These are phyloP conservation scores for Ptychadena robeensis DNA, from an alignment of 2,797 vertebrate species.

Conservation along the genomic window DNA sequence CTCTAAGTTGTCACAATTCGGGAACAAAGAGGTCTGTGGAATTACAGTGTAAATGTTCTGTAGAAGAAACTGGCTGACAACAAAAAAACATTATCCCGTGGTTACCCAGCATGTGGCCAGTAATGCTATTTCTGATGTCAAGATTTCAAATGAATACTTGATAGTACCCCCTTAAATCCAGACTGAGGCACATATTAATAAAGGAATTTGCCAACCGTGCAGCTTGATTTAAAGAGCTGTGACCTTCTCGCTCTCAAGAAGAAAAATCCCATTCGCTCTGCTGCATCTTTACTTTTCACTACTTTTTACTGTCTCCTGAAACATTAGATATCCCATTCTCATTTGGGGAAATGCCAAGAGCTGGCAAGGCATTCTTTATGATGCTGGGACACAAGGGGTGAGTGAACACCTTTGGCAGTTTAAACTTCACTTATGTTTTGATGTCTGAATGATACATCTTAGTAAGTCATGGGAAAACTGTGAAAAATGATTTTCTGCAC, in stretches of 20 bases:
- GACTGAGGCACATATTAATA: constrained; percentile 59
- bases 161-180: constrained; percentile 61
- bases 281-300: constrained; percentile 57
- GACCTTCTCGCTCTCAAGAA: constrained; percentile 60
- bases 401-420: constrained; percentile 57
- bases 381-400: constrained; percentile 52
- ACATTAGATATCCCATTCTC: constrained; percentile 60
- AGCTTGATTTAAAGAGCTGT: constrained; percentile 61
- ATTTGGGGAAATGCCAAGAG: constrained; percentile 61
- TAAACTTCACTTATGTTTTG: constrained; percentile 60
- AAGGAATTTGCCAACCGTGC: constrained; percentile 61
- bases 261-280: constrained; percentile 62
- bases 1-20: constrained; percentile 48
- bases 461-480: constrained; percentile 57
- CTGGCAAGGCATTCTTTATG: constrained; percentile 58
- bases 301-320: constrained; percentile 59
- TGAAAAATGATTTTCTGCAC: constrained; percentile 59
- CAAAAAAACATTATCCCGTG: constrained; percentile 58
- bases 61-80: constrained; percentile 50
- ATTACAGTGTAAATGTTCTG: constrained; percentile 52
- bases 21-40: constrained; percentile 49
- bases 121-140: constrained; percentile 58
- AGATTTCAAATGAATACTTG: constrained; percentile 62
- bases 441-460: constrained; percentile 59
- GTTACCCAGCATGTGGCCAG: constrained; percentile 49